phyloP scores from a whole-genome alignment of 1,140 invertebrate genomes.

The Eciton burchellii region DNA sequence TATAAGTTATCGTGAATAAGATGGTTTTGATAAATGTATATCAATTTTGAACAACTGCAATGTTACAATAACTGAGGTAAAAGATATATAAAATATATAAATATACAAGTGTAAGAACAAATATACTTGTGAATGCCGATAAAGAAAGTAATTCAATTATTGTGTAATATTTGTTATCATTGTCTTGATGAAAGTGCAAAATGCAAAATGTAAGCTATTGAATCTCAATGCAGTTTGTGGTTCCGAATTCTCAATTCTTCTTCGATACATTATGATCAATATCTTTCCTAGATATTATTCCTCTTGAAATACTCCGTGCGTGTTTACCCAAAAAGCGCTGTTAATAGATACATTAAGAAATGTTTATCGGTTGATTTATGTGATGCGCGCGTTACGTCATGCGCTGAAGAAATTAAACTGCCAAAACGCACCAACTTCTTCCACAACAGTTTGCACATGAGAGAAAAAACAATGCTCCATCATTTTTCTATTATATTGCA shows the following conservation, averaged over 20 bases:
- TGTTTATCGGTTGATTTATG: not conserved
- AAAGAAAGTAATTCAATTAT: too few species aligned
- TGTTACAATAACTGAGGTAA: too few species aligned
- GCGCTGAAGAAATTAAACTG: conserved; percentile 52
- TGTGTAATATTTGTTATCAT: too few species aligned
- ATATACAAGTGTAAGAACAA: too few species aligned
- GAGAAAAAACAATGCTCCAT: not conserved
- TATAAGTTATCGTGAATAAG: not conserved
- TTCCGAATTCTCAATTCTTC: not conserved
- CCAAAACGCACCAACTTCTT: conserved; percentile 53
- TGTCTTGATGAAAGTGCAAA: too few species aligned
- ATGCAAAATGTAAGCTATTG: too few species aligned
- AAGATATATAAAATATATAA: too few species aligned
- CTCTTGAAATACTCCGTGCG: not conserved
- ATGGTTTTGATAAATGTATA: not conserved
- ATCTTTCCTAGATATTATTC: not conserved
- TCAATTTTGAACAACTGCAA: not conserved
- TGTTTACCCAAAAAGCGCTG: not conserved
- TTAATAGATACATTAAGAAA: not conserved
- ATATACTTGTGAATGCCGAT: too few species aligned
- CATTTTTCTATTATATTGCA: conserved; percentile 16
- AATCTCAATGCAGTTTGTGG: too few species aligned
- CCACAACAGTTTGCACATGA: not conserved
- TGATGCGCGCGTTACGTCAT: not conserved
- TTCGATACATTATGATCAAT: too few species aligned